A percentile compares a stretch with the other conserved stretches of the same genome.
These are phyloP conservation scores for Eleginops maclovinus DNA, from an alignment of 2,113 vertebrate species.

Conservation along the genomic window DNA sequence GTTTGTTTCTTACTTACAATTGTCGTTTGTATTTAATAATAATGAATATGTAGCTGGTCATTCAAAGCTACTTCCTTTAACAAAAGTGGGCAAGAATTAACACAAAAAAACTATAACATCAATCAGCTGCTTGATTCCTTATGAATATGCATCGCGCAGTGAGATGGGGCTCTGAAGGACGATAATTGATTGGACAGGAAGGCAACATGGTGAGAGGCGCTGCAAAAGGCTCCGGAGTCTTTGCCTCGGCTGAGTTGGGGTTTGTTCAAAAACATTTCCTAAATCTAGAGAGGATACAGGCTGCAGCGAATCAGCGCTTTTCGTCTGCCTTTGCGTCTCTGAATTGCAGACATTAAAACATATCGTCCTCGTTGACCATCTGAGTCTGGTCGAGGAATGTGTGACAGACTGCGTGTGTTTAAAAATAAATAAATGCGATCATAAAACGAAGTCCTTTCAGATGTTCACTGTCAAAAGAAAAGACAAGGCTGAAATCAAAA, in stretches of 20 bases:
- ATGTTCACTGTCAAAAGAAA: background rate
- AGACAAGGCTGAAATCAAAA: background rate
- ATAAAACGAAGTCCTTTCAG: background rate
- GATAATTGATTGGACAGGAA: constrained; percentile 91
- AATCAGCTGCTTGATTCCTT: constrained; percentile 85
- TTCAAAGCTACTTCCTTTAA: constrained; percentile 44
- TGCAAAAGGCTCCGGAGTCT: constrained; percentile 46
- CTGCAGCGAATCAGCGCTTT: constrained; percentile 33
- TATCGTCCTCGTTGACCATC: constrained; percentile 15
- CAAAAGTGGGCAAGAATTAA: constrained; percentile 39
- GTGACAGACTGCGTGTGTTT: background rate
- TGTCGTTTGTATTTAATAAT: background rate
- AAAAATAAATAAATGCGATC: background rate
- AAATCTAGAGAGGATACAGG: constrained; percentile 40
- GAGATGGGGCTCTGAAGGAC: constrained; percentile 83
- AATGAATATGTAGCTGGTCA: constrained; percentile 26
- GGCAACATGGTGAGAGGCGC: constrained; percentile 73
- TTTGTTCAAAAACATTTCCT: constrained; percentile 60
- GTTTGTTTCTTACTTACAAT: background rate
- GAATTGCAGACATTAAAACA: constrained; percentile 21
- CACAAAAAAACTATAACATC: constrained; percentile 76
- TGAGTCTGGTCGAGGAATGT: constrained; percentile 25
- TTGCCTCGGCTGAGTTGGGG: constrained; percentile 43
- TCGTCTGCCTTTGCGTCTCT: constrained; percentile 22
- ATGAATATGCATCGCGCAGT: constrained; percentile 88